Percentiles rank a stretch among this genome's conserved stretches.
Conservation (phyloP, 2,113 vertebrate species). For the Antennarius striatus region DNA sequence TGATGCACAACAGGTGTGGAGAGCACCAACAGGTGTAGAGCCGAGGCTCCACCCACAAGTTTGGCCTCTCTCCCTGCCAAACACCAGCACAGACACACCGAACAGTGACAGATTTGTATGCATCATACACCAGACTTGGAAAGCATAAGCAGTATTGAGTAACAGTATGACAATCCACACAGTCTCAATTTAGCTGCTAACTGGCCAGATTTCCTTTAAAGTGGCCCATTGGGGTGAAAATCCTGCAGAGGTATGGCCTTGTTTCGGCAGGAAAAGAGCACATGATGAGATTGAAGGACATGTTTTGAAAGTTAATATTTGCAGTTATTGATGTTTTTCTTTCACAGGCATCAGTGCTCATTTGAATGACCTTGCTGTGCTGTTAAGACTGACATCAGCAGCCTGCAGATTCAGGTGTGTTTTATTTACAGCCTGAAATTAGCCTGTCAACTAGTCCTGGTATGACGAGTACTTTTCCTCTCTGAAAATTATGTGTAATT, state of each 20-base stretch:
- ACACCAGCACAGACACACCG: too few relatives aligned
- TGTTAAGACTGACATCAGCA: not conserved
- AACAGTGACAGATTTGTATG: too few relatives aligned
- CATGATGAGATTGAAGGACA: conserved; percentile 46
- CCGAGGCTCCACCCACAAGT: too few relatives aligned
- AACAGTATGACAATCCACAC: too few relatives aligned
- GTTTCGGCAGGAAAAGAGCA: conserved; percentile 21
- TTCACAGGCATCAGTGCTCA: not conserved
- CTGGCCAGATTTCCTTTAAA: conserved; percentile 4
- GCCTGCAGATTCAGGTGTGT: conserved; percentile 8
- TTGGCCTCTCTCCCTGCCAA: too few relatives aligned
- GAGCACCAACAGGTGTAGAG: too few relatives aligned
- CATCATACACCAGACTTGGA: too few relatives aligned
- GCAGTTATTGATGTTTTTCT: conserved; percentile 41
- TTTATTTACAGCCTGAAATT: not conserved
- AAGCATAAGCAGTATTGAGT: too few relatives aligned
- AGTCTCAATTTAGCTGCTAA: conserved; percentile 12
- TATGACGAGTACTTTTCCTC: not conserved
- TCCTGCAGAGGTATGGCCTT: conserved; percentile 40
- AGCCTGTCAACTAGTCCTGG: not conserved
- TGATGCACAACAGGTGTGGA: too few relatives aligned
- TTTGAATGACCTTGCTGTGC: conserved; percentile 21
- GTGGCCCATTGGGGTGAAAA: conserved; percentile 40
- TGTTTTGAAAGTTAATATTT: conserved; percentile 32
- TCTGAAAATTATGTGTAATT: not conserved